These are phyloP conservation scores for Halocynthia aurantium DNA, from an alignment of 23 tunicate species.

Conservation along the genomic window DNA sequence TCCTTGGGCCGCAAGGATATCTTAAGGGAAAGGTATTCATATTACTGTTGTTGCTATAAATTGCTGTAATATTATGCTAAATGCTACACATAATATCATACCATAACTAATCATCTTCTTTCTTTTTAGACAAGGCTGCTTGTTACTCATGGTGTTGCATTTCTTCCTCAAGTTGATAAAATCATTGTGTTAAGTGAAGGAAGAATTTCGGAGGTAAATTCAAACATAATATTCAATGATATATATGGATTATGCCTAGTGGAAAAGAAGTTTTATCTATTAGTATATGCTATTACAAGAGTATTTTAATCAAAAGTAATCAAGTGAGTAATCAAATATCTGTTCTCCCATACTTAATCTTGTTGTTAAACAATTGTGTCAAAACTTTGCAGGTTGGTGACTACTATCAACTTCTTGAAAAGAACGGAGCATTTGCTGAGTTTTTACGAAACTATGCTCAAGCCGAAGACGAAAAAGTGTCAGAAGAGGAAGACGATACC, in stretches of 20 bases:
- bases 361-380: too few species aligned
- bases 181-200: slow-evolving; percentile 80
- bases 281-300: too few species aligned
- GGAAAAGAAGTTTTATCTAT: too few species aligned
- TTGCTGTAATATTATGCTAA: too few species aligned
- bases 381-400: slow-evolving; percentile 25
- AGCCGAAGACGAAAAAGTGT: slow-evolving; percentile 19
- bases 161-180: slow-evolving; percentile 81
- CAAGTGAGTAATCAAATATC: too few species aligned
- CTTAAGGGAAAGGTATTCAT: slow-evolving; percentile 9
- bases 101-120: neutral
- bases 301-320: too few species aligned
- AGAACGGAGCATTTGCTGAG: slow-evolving; percentile 71
- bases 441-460: slow-evolving; percentile 44
- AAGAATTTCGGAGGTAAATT: slow-evolving; percentile 63
- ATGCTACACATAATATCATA: neutral
- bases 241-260: too few species aligned
- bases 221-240: too few species aligned
- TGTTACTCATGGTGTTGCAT: slow-evolving; percentile 81
- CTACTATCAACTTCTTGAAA: slow-evolving; percentile 39
- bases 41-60: neutral
- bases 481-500: slow-evolving; percentile 5
- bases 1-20: slow-evolving; percentile 37
- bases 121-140: slow-evolving; percentile 66
- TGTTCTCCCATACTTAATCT: too few species aligned